phyloP scores from a whole-genome alignment of 2,113 vertebrate genomes.

The Ginglymostoma cirratum region DNA sequence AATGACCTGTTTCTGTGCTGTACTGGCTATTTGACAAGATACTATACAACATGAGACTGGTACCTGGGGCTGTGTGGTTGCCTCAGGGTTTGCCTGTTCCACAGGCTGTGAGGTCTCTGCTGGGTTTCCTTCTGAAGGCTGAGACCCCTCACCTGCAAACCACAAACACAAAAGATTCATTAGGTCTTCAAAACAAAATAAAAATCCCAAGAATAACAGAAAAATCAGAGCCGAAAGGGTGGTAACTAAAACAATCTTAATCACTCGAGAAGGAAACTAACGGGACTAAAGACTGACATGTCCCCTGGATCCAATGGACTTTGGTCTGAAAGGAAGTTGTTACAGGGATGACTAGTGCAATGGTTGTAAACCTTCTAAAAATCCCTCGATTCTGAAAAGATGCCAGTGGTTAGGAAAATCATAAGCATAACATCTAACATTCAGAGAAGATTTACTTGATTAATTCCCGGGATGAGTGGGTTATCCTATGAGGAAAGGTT shows the following conservation, averaged over 20 bases:
- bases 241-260: background rate
- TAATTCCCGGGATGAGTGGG: too few relatives aligned
- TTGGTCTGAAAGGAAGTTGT: background rate
- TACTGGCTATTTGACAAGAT: background rate
- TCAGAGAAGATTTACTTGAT: too few relatives aligned
- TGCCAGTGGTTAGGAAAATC: background rate
- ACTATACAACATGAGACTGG: too few relatives aligned
- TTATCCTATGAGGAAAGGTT: too few relatives aligned
- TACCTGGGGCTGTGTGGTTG: constrained; percentile 50
- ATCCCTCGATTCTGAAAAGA: background rate
- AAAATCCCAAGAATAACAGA: background rate
- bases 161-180: background rate
- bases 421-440: background rate
- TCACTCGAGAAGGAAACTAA: background rate
- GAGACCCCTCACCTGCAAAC: constrained; percentile 40
- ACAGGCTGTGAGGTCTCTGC: constrained; percentile 49
- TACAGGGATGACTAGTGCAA: background rate
- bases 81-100: constrained; percentile 56
- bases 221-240: background rate
- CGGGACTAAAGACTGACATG: background rate
- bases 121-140: constrained; percentile 59
- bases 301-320: background rate
- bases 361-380: background rate
- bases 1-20: background rate
- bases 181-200: background rate